These are phyloP conservation scores for Leptura quadrifasciata DNA, from an alignment of 2,888 invertebrate genomes.

Conservation along the genomic window DNA sequence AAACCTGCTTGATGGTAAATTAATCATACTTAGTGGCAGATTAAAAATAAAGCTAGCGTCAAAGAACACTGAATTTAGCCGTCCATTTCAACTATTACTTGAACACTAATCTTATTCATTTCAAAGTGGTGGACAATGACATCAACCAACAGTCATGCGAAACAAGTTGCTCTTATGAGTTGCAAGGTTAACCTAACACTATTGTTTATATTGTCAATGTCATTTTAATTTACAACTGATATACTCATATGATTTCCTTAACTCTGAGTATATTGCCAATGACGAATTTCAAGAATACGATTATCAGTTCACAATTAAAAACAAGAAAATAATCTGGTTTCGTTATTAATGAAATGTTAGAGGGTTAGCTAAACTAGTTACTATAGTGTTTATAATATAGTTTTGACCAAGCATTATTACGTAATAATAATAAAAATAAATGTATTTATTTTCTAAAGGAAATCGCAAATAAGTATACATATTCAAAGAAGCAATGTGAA, in stretches of 20 bases:
- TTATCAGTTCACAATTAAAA: too few relatives aligned
- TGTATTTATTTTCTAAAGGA: too few relatives aligned
- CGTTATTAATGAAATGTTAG: too few relatives aligned
- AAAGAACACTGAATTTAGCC: not conserved
- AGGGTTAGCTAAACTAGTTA: too few relatives aligned
- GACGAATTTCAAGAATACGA: too few relatives aligned
- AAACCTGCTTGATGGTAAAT: not conserved
- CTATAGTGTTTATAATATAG: too few relatives aligned
- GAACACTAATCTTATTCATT: not conserved
- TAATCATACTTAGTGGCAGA: not conserved
- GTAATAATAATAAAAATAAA: too few relatives aligned
- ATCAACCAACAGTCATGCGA: slow-evolving; percentile 2
- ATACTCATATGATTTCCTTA: not conserved
- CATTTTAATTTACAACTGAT: not conserved
- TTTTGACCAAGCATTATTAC: too few relatives aligned
- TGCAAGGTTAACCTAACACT: not conserved
- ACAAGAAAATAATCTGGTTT: too few relatives aligned
- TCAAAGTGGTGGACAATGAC: not conserved
- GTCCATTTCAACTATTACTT: not conserved
- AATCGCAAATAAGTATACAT: too few relatives aligned
- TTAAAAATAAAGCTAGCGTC: not conserved
- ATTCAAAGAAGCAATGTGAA: too few relatives aligned
- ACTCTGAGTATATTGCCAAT: too few relatives aligned
- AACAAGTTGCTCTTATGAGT: not conserved
- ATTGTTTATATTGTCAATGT: not conserved